phyloP scores from a whole-genome alignment of 1,140 invertebrate species.

The Chironomus tepperi region DNA sequence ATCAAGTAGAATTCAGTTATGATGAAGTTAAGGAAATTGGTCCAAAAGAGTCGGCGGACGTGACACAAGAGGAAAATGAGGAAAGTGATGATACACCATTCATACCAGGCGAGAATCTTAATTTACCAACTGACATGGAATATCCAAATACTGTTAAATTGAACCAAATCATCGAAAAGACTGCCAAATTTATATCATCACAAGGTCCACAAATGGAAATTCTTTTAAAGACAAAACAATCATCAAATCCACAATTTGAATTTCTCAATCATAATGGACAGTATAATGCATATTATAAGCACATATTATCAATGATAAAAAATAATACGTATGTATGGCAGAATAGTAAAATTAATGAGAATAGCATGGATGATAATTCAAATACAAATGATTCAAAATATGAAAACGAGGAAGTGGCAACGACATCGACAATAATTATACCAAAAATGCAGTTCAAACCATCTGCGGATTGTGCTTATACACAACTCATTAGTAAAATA shows the following conservation, averaged over 20 bases:
- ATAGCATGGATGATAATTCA: constrained; percentile 37
- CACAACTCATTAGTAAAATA: constrained; percentile 72
- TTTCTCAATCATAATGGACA: constrained; percentile 82
- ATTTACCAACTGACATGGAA: constrained; percentile 61
- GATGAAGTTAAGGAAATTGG: constrained; percentile 47
- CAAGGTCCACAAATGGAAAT: constrained; percentile 98
- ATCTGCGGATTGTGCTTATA: constrained; percentile 74
- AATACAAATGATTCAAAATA: background rate
- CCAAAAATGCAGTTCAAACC: constrained; percentile 61
- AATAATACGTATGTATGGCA: constrained; percentile 61
- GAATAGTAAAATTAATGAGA: constrained; percentile 46
- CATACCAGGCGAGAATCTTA: constrained; percentile 55
- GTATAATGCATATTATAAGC: constrained; percentile 86
- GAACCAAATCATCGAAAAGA: constrained; percentile 94
- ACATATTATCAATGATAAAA: constrained; percentile 72
- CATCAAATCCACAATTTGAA: constrained; percentile 85
- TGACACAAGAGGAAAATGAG: constrained; percentile 32
- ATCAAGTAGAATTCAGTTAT: constrained; percentile 76
- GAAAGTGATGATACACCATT: constrained; percentile 59
- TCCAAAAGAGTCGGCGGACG: constrained; percentile 33
- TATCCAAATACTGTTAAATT: constrained; percentile 86
- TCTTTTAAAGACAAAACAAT: constrained; percentile 92
- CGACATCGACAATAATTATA: constrained; percentile 27
- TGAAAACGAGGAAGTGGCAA: background rate
- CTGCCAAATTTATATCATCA: constrained; percentile 83